These are phyloP conservation scores for Lamellibrachia satsuma DNA, from an alignment of 2,888 invertebrate genomes.

Conservation along the genomic window DNA sequence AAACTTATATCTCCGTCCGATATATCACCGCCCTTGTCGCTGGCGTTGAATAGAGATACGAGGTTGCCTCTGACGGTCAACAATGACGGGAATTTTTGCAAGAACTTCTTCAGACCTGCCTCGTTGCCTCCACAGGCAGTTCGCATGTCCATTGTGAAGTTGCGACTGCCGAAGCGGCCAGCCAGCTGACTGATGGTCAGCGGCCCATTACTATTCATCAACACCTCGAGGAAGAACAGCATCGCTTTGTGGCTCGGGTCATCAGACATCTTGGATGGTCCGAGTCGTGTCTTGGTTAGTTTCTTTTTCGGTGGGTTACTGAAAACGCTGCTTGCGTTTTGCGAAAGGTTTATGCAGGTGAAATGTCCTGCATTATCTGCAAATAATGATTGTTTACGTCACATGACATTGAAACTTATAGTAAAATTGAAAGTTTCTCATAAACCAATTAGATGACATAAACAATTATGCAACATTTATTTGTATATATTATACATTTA, in stretches of 20 bases:
- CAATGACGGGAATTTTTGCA: slow-evolving; percentile 93
- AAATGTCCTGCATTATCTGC: slow-evolving; percentile 10
- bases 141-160: slow-evolving; percentile 96
- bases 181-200: slow-evolving; percentile 96
- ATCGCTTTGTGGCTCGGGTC: slow-evolving; percentile 69
- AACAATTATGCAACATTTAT: not conserved
- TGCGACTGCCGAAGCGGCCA: slow-evolving; percentile 98
- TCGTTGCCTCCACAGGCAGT: slow-evolving; percentile 83
- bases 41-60: slow-evolving; percentile 42
- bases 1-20: slow-evolving; percentile 29
- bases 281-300: not conserved
- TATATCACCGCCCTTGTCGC: not conserved
- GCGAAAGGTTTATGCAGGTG: slow-evolving; percentile 4
- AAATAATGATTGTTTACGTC: not conserved
- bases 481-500: not conserved
- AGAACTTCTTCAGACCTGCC: slow-evolving; percentile 92
- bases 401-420: not conserved
- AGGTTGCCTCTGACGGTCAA: slow-evolving; percentile 69
- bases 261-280: slow-evolving; percentile 53
- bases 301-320: not conserved
- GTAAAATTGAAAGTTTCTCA: not conserved
- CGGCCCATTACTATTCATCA: slow-evolving; percentile 91
- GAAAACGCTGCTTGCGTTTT: not conserved
- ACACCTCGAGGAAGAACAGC: slow-evolving; percentile 94
- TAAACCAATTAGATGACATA: not conserved